Conservation (phyloP, 2,113 vertebrate species). For the Odontesthes bonariensis region DNA sequence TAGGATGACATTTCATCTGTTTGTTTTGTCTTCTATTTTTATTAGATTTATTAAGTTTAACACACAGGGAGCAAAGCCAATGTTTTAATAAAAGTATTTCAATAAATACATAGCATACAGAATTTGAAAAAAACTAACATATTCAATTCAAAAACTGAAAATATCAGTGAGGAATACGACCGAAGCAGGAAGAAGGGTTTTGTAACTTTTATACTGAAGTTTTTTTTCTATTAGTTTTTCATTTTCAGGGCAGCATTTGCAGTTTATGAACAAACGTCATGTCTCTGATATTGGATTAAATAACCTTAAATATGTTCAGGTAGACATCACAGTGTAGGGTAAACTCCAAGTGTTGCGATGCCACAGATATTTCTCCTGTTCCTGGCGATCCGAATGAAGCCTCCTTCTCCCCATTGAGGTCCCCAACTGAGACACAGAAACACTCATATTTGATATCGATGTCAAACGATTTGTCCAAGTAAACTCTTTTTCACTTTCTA, state of each 20-base stretch:
- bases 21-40: neutral
- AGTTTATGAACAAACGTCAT: neutral
- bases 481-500: neutral
- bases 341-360: conserved; percentile 74
- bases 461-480: neutral
- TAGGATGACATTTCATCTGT: neutral
- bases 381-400: conserved; percentile 79
- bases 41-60: neutral
- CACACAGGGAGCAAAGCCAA: neutral
- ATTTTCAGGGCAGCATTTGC: neutral
- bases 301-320: neutral
- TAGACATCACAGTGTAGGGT: conserved; percentile 65
- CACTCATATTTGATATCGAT: neutral
- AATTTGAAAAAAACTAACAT: neutral
- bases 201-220: neutral
- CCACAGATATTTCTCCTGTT: conserved; percentile 82
- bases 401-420: conserved; percentile 77
- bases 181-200: neutral
- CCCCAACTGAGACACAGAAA: conserved; percentile 79
- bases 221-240: neutral
- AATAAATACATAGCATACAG: conserved; percentile 13
- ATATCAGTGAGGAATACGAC: neutral
- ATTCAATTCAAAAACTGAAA: neutral
- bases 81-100: neutral
- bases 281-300: conserved; percentile 8